Evolutionary conservation across 2,888 invertebrate species (phyloP).

Genomic region (Harpalus rubripes): DNA sequence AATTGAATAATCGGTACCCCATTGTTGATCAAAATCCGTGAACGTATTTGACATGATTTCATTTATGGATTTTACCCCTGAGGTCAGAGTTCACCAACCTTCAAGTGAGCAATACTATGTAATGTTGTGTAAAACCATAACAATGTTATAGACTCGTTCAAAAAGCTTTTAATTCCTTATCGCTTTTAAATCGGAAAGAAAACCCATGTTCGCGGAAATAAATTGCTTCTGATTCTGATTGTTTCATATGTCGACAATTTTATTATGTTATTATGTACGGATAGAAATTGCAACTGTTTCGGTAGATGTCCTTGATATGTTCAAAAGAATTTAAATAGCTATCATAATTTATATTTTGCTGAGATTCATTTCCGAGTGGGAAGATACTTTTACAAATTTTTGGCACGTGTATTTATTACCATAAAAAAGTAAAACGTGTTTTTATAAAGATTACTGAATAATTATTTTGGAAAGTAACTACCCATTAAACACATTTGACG

Average conservation of each 20-base stretch:
- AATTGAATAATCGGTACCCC: too few relatives aligned
- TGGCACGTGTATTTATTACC: not conserved
- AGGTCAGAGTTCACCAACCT: conserved; percentile 26
- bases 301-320: conserved; percentile 15
- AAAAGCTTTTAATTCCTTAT: conserved; percentile 37
- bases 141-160: conserved; percentile 31
- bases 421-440: not conserved
- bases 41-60: conserved; percentile 9
- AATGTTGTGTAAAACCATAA: conserved; percentile 24
- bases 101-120: conserved; percentile 23
- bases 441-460: not conserved
- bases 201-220: conserved; percentile 29
- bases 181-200: conserved; percentile 42
- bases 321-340: not conserved
- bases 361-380: not conserved
- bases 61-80: conserved; percentile 65
- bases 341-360: not conserved
- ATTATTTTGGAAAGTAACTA: not conserved
- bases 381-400: not conserved
- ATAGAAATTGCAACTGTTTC: conserved; percentile 7
- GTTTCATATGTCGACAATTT: conserved; percentile 6
- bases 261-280: not conserved
- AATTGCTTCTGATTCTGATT: conserved; percentile 23
- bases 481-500: too few relatives aligned
- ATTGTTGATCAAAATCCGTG: not conserved